Conservation (phyloP, 2,888 invertebrate species). For the Ormyrus labotus region DNA sequence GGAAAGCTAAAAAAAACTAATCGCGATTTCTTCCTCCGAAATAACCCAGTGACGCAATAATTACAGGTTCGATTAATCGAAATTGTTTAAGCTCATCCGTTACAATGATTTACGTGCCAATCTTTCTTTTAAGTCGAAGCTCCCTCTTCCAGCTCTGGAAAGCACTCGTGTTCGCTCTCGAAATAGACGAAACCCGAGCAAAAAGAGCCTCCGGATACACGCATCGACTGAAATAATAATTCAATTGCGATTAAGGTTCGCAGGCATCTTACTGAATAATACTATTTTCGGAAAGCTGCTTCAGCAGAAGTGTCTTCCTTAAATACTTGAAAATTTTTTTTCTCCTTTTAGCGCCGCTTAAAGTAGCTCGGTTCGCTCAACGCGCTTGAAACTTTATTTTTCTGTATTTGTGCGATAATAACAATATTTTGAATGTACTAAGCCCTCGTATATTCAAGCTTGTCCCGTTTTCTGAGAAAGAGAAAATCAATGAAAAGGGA, state of each 20-base stretch:
- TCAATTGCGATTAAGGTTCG: constrained; percentile 65
- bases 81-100: constrained; percentile 30
- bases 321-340: constrained; percentile 3
- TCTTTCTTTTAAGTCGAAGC: too few relatives aligned
- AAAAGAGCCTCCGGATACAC: constrained; percentile 58
- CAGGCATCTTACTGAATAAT: constrained; percentile 54
- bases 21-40: not conserved
- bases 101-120: constrained; percentile 9
- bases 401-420: too few relatives aligned
- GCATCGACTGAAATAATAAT: constrained; percentile 68
- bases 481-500: too few relatives aligned
- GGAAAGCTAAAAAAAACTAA: constrained; percentile 57
- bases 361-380: not conserved
- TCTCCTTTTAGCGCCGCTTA: not conserved
- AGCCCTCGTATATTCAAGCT: too few relatives aligned
- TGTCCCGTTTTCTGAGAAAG: too few relatives aligned
- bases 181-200: constrained; percentile 58
- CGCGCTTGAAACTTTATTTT: not conserved
- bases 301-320: constrained; percentile 8
- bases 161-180: constrained; percentile 51
- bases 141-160: not conserved
- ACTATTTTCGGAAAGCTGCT: constrained; percentile 64
- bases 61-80: constrained; percentile 42
- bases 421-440: too few relatives aligned
- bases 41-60: constrained; percentile 64